These are phyloP conservation scores for Enteromius unitaeniatus DNA, from an alignment of 2,797 vertebrate species.

Conservation along the genomic window DNA sequence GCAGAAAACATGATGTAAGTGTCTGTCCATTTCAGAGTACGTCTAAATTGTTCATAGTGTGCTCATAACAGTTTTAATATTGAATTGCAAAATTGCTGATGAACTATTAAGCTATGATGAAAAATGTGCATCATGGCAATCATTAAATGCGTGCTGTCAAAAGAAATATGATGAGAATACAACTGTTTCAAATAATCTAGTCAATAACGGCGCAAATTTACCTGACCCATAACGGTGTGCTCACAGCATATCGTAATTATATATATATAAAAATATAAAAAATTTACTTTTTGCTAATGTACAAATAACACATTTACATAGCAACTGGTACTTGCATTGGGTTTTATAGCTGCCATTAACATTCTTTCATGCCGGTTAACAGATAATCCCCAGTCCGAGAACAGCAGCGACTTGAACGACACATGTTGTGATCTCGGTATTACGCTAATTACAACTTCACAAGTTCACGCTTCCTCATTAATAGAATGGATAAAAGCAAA, in stretches of 20 bases:
- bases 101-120: background rate
- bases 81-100: background rate
- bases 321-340: background rate
- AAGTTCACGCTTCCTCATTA: too few species aligned
- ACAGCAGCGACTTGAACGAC: background rate
- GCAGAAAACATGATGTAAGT: constrained; percentile 77
- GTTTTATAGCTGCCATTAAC: background rate
- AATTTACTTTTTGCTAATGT: too few species aligned
- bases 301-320: background rate
- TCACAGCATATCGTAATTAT: background rate
- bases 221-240: background rate
- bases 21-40: constrained; percentile 68
- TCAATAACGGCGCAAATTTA: background rate
- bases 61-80: background rate
- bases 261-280: too few species aligned
- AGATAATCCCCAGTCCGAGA: background rate
- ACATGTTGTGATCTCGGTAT: background rate
- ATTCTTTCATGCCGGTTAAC: background rate
- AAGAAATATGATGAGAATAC: background rate
- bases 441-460: background rate
- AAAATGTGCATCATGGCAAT: background rate
- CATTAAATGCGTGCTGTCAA: background rate
- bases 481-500: too few species aligned
- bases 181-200: background rate
- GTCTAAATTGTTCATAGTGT: constrained; percentile 41